phyloP scores from a whole-genome alignment of 2,797 vertebrate species.

The Pantherophis vulpinus region DNA sequence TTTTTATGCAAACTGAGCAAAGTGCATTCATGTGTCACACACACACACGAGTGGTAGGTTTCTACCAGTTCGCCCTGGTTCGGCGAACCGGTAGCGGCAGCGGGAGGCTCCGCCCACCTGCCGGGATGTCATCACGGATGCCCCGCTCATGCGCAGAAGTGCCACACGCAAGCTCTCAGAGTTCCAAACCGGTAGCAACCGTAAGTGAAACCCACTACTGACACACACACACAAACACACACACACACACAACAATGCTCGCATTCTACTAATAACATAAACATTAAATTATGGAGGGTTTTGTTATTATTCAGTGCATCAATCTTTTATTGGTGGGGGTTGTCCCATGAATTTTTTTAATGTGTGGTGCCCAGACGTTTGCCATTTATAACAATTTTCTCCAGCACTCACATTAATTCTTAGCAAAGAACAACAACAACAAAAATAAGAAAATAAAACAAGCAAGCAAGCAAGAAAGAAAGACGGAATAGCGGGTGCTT shows the following conservation, averaged over 20 bases:
- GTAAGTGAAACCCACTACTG: too few species aligned
- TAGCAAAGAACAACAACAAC: not conserved
- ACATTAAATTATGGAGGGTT: conserved; percentile 58
- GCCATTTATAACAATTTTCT: not conserved
- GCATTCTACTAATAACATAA: conserved; percentile 62
- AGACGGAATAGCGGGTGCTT: not conserved
- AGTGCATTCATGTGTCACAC: conserved; percentile 8
- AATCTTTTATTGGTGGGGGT: not conserved
- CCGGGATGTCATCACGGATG: too few species aligned
- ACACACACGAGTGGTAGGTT: too few species aligned
- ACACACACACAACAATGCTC: conserved; percentile 46
- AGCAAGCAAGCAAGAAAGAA: not conserved
- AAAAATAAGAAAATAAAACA: not conserved
- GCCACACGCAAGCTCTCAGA: too few species aligned
- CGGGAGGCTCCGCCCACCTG: too few species aligned
- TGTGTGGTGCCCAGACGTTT: not conserved
- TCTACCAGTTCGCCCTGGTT: too few species aligned
- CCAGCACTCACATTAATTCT: conserved; percentile 28
- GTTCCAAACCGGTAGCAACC: too few species aligned
- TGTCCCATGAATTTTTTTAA: not conserved
- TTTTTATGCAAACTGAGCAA: conserved; percentile 72
- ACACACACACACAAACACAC: too few species aligned
- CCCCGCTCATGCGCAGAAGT: too few species aligned
- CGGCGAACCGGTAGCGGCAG: too few species aligned
- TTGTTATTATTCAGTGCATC: not conserved